Conservation (phyloP, 2,113 vertebrate genomes). For the Paramisgurnus dabryanus region DNA sequence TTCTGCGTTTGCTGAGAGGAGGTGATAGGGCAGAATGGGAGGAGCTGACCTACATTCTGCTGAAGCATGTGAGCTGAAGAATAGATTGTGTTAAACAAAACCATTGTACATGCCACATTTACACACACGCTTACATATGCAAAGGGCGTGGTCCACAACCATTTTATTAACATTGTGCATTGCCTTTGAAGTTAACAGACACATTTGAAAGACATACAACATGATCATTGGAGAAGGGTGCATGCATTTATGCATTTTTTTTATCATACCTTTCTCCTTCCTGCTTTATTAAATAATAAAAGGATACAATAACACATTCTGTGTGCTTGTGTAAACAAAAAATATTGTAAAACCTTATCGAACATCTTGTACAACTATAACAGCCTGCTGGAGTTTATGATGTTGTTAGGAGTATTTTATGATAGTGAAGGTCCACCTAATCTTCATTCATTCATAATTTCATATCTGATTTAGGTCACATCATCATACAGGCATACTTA, state of each 20-base stretch:
- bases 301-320: not conserved
- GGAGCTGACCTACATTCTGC: constrained; percentile 74
- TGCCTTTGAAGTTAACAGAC: not conserved
- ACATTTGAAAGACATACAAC: not conserved
- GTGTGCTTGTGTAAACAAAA: not conserved
- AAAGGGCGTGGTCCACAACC: not conserved
- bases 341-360: not conserved
- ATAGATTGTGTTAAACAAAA: constrained; percentile 33
- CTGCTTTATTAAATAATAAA: not conserved
- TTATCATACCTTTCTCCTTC: not conserved
- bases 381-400: too few species aligned
- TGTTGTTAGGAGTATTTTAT: too few species aligned
- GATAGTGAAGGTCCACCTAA: too few species aligned
- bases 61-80: constrained; percentile 12
- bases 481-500: too few species aligned
- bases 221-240: not conserved
- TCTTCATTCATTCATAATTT: too few species aligned
- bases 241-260: too few species aligned
- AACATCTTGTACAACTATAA: not conserved
- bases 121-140: constrained; percentile 4
- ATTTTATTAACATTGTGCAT: not conserved
- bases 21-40: constrained; percentile 24
- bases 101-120: constrained; percentile 24
- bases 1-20: constrained; percentile 52
- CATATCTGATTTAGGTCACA: too few species aligned